phyloP scores from a whole-genome alignment of 2,113 vertebrate genomes.

The Lutjanus erythropterus region DNA sequence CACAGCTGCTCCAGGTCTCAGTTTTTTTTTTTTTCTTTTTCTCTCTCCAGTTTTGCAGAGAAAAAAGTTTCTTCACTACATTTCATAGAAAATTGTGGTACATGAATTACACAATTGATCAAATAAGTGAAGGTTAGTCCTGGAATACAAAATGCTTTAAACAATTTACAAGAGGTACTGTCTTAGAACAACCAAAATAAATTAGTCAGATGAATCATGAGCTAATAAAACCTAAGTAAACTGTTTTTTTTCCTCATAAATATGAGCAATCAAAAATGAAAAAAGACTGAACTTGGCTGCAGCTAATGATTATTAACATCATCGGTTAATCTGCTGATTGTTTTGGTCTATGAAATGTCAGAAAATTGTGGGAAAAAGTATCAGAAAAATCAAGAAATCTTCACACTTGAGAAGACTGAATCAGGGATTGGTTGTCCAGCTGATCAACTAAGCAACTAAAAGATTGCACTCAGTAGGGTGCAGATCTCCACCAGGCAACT shows the following conservation, averaged over 20 bases:
- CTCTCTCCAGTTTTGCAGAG: neutral
- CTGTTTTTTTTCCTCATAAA: neutral
- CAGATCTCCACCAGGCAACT: no score
- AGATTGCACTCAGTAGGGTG: no score
- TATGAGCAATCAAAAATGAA: no score
- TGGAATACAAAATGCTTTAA: neutral
- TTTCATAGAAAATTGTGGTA: constrained; percentile 8
- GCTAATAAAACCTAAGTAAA: neutral
- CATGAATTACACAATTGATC: neutral
- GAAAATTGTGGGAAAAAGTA: neutral
- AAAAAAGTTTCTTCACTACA: neutral
- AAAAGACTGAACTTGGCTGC: neutral
- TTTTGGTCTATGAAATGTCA: neutral
- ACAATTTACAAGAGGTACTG: neutral
- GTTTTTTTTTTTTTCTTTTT: neutral
- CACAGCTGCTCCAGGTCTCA: constrained; percentile 5
- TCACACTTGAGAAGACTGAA: neutral
- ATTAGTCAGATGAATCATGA: neutral
- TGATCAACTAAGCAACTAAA: neutral
- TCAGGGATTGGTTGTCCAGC: neutral
- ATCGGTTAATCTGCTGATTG: neutral
- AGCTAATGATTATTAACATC: neutral
- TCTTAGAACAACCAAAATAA: neutral
- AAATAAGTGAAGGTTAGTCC: neutral
- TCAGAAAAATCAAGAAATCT: neutral